Evolutionary conservation across 1,140 invertebrate genomes (phyloP).

Genomic region (Bombus huntii): DNA sequence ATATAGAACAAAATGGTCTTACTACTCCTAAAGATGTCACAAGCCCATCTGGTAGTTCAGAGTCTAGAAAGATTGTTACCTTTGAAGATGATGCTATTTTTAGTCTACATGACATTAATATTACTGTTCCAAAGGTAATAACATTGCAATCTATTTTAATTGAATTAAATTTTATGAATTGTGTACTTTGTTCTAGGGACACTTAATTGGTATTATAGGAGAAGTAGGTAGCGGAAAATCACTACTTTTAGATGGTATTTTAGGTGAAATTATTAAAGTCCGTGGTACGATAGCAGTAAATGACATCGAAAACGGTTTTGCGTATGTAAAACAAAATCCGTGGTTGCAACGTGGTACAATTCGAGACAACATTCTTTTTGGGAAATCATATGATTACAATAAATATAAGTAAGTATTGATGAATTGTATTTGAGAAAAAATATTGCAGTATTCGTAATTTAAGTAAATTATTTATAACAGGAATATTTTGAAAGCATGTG

Average conservation of each 20-base stretch:
- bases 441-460: slow-evolving; percentile 24
- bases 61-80: slow-evolving; percentile 62
- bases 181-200: slow-evolving; percentile 80
- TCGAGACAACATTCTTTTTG: slow-evolving; percentile 96
- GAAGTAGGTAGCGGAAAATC: slow-evolving; percentile 91
- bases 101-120: slow-evolving; percentile 83
- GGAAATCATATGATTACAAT: slow-evolving; percentile 89
- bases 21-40: slow-evolving; percentile 41
- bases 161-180: slow-evolving; percentile 15
- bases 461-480: slow-evolving; percentile 69
- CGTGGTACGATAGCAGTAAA: slow-evolving; percentile 85
- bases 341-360: slow-evolving; percentile 96
- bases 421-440: neutral
- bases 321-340: slow-evolving; percentile 93
- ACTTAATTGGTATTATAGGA: slow-evolving; percentile 89
- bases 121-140: slow-evolving; percentile 84
- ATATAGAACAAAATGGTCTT: neutral
- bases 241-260: slow-evolving; percentile 88
- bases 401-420: slow-evolving; percentile 86
- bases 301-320: slow-evolving; percentile 89
- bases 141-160: neutral
- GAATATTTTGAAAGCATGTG: slow-evolving; percentile 91
- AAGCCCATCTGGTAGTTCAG: slow-evolving; percentile 62
- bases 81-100: slow-evolving; percentile 76
- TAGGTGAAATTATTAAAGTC: slow-evolving; percentile 88